phyloP scores from a whole-genome alignment of 2,888 invertebrate genomes.

The Microplitis manilae region DNA sequence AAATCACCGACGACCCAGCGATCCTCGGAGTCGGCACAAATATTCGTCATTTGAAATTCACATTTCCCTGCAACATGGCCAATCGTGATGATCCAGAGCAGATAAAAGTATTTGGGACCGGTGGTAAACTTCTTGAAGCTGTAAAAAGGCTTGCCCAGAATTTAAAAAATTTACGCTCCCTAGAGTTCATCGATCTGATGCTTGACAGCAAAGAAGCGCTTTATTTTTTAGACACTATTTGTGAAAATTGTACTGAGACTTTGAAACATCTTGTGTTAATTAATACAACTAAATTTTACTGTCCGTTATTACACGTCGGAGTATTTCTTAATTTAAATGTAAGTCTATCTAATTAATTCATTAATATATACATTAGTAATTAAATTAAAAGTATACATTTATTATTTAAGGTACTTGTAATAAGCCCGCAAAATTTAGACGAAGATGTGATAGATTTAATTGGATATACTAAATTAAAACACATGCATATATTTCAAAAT shows the following conservation, averaged over 20 bases:
- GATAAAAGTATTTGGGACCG: constrained; percentile 83
- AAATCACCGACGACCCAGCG: constrained; percentile 59
- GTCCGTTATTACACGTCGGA: constrained; percentile 82
- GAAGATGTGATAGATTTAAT: constrained; percentile 81
- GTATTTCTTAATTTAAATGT: constrained; percentile 83
- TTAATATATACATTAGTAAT: background rate
- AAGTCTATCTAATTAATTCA: constrained; percentile 50
- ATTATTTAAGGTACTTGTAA: constrained; percentile 71
- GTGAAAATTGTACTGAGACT: constrained; percentile 77
- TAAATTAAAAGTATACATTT: background rate
- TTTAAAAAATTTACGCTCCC: constrained; percentile 76
- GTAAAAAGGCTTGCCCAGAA: constrained; percentile 80
- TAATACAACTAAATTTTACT: constrained; percentile 81
- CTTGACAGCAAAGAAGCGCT: constrained; percentile 81
- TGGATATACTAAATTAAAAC: constrained; percentile 77
- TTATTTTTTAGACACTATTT: constrained; percentile 82
- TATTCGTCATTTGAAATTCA: constrained; percentile 78
- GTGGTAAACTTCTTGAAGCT: constrained; percentile 79
- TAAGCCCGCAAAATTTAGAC: constrained; percentile 83
- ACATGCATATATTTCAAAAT: constrained; percentile 84
- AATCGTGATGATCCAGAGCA: constrained; percentile 77
- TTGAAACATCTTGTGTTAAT: constrained; percentile 79
- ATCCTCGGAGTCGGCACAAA: constrained; percentile 74
- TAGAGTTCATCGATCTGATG: constrained; percentile 83
- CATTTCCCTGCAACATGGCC: constrained; percentile 84